Conservation (phyloP, 1,140 invertebrate genomes). For the Drosophila subpulchrella region DNA sequence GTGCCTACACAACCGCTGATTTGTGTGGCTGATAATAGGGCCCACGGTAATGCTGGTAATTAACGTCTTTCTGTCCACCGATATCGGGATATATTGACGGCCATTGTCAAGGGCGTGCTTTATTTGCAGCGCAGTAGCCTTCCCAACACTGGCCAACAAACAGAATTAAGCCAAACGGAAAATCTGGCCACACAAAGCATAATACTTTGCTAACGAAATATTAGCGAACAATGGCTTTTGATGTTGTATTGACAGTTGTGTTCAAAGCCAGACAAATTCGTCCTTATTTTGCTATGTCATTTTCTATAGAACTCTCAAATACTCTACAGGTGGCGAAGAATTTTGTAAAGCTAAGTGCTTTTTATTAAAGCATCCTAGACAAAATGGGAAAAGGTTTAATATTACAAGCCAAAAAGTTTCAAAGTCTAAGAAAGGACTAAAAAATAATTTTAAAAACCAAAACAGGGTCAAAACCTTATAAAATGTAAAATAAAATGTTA, state of each 20-base stretch:
- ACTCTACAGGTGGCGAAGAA: background rate
- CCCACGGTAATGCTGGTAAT: conserved; percentile 70
- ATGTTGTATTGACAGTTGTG: background rate
- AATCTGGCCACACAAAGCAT: conserved; percentile 23
- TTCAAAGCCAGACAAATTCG: background rate
- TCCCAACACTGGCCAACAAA: conserved; percentile 7
- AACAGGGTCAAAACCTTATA: too few relatives aligned
- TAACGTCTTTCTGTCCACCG: conserved; percentile 71
- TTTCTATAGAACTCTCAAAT: background rate
- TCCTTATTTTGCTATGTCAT: background rate
- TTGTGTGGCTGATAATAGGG: conserved; percentile 67
- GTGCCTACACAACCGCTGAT: conserved; percentile 42
- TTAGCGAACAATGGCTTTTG: background rate
- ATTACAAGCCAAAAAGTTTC: too few relatives aligned
- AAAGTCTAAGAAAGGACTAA: too few relatives aligned
- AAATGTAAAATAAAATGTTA: too few relatives aligned
- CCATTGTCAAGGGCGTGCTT: conserved; percentile 35
- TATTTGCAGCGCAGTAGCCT: conserved; percentile 5
- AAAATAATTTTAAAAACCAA: too few relatives aligned
- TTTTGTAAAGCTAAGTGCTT: too few relatives aligned
- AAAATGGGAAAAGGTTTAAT: too few relatives aligned
- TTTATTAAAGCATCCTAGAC: too few relatives aligned
- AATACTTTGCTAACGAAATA: conserved; percentile 1
- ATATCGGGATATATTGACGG: conserved; percentile 52
- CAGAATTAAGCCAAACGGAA: conserved; percentile 20